A percentile compares a stretch with the other conserved stretches of the same genome.
Conservation (phyloP, 2,797 vertebrate genomes). For the Eurystomus glaucurus region DNA sequence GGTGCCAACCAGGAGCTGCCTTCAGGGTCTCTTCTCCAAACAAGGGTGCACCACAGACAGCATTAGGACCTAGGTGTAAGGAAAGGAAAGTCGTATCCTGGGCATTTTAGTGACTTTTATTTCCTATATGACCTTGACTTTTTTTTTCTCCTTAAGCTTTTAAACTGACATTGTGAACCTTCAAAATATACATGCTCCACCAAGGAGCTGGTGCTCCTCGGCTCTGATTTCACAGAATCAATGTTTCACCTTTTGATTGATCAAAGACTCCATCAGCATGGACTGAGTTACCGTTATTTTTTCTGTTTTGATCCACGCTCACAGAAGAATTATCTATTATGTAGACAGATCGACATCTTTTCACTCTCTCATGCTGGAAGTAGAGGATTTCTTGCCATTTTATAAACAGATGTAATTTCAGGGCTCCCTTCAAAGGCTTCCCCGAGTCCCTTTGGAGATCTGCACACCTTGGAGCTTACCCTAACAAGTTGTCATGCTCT, state of each 20-base stretch:
- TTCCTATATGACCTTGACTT: neutral
- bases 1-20: neutral
- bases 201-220: neutral
- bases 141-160: neutral
- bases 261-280: constrained; percentile 2
- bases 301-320: neutral
- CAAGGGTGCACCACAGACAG: rapidly evolving
- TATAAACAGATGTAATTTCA: neutral
- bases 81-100: neutral
- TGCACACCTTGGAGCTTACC: neutral
- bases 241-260: neutral
- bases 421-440: neutral
- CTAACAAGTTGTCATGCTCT: neutral
- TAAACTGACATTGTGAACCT: neutral
- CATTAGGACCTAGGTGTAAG: neutral
- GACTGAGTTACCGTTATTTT: neutral
- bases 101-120: neutral
- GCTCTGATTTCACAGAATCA: neutral
- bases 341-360: neutral
- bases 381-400: neutral
- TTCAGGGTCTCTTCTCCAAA: too few relatives aligned
- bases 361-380: neutral
- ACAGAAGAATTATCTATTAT: neutral
- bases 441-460: neutral
- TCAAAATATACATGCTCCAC: neutral